Base-by-base conservation (phyloP, 2,797 vertebrate species). In the Falco berigora region DNA sequence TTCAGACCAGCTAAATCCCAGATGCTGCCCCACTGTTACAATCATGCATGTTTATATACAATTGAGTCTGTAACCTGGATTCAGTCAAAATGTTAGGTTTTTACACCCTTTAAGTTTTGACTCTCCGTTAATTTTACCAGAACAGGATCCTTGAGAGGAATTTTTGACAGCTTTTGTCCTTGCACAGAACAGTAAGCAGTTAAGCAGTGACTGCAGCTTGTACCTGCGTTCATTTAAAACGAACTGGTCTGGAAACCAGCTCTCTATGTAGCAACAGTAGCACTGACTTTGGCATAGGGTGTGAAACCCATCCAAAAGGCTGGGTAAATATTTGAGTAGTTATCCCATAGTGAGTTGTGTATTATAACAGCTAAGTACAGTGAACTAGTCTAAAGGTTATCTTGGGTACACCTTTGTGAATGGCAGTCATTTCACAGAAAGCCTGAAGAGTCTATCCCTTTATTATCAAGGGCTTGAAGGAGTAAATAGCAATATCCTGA, bases 271-370 rank as follows among this genome's bases (percentile, higher is more conserved):
- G 40, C 19, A 88, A 9, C 13, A 58, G 53, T 32, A 67, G 28
- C 50, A 27, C n/a, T 88, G 52, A 79, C 52, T 92, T 86, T 30
- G n/a, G 44, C 19, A 56, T 13, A 42, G 47, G 50, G 36, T 46
- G 16, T 53, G 42, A 89, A 93, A 86, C 16, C 47, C 73, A 12
- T 34, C 30, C 59, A 52, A 85, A 93, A 85, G 24, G 25, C 49
- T 87, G 67, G 21, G 55, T 85, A 92, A 94, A 94, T 89, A 93
- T 93, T 89, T 87, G 80, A 56, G 59, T 36, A 91, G 59, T n/a
- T 91, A 52, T 95, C 30, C 36, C 40, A 46, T 22, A 32, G 63
- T 40, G 47, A 89, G n/a, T 7, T 76, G 40, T 73, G 63, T 66
- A 13, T 44, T 73, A 56, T 16, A 59, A 38, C 50, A 88, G 53